Base-by-base conservation (phyloP, 2,888 invertebrate species). In the Dasypolia templi region DNA sequence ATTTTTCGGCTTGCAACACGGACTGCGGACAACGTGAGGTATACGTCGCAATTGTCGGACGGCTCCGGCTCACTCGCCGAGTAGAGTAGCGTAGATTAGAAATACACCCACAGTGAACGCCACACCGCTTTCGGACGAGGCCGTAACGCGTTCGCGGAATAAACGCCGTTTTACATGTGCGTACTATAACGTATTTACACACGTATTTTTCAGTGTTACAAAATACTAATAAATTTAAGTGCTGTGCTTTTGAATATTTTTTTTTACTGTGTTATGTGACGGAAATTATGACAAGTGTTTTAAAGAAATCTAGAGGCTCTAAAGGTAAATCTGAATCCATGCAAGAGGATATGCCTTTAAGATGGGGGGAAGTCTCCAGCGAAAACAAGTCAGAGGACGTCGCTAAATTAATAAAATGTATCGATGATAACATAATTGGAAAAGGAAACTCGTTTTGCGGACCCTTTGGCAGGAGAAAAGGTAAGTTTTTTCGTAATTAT, bases 401-500 rank as follows among this genome's bases (percentile, higher is more conserved):
- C 46, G 96, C 96, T 62, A 98, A 98, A 91, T 95, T 98, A 86
- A 96, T 98, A 84, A 97, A 97, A 91, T 98, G 98, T 91, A 98
- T 98, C 84, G 98, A 98, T 89, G 97, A 98, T 83, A 98, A 97
- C 93, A 96, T 98, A 84, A 97, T 98, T 89, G 98, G 98, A 72
- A 98, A 97, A 92, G 97, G 97, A 86, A 97, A 97, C 88, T 97
- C 97, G 39, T 98, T 98, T 93, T 97, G 97, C 87, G 98, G 98
- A 69, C 98, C 98, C 19, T 98, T 97, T 91, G 98, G 98, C 80
- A 96, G 98, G 74, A 96, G 98, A 90, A 98, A 98, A 97, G 98
- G 98, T 98, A 94, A 95, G 94, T 71, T 58, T 51, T 26, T 51
- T 55, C 17, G n/a, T 53, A 35, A 53, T 19, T 55, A 32, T 35